Evolutionary conservation across 2,797 vertebrate species (phyloP).

Genomic region (Crocodylus rhombifer): DNA sequence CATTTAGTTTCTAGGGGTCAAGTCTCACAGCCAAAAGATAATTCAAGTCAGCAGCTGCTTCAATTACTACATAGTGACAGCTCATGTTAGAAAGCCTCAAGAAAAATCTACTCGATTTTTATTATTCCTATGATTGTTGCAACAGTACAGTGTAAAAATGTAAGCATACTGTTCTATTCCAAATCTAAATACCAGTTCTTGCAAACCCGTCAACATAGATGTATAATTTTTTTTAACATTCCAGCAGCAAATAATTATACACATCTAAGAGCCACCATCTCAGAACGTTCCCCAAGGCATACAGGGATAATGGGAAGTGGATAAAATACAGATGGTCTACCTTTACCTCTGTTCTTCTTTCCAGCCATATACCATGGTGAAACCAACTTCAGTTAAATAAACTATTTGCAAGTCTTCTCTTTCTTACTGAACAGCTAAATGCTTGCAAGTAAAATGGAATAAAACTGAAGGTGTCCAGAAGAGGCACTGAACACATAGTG

Average conservation of each 20-base stretch:
- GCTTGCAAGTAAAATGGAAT: constrained; percentile 23
- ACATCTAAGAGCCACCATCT: background rate
- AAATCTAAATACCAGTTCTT: background rate
- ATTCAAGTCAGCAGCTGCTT: background rate
- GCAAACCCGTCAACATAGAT: constrained; percentile 1
- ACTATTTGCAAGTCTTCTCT: constrained; percentile 10
- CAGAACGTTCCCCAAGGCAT: background rate
- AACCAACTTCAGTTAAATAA: constrained; percentile 2
- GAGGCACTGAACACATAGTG: constrained; percentile 33
- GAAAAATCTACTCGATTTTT: background rate
- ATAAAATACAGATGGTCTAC: background rate
- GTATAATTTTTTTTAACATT: background rate
- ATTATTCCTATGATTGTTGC: background rate
- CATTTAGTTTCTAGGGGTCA: background rate
- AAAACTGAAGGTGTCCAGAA: constrained; percentile 26
- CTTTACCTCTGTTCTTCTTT: background rate
- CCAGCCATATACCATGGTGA: background rate
- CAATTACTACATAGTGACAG: background rate
- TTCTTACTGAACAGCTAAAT: constrained; percentile 6
- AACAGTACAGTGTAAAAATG: background rate
- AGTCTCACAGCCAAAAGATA: background rate
- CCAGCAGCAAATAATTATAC: background rate
- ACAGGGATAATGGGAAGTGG: background rate
- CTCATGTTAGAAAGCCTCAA: background rate
- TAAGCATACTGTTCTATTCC: background rate